A percentile compares a stretch with the other conserved stretches of the same genome.
phyloP scores from a whole-genome alignment of 1,140 invertebrate genomes.

The Diorhabda carinulata region DNA sequence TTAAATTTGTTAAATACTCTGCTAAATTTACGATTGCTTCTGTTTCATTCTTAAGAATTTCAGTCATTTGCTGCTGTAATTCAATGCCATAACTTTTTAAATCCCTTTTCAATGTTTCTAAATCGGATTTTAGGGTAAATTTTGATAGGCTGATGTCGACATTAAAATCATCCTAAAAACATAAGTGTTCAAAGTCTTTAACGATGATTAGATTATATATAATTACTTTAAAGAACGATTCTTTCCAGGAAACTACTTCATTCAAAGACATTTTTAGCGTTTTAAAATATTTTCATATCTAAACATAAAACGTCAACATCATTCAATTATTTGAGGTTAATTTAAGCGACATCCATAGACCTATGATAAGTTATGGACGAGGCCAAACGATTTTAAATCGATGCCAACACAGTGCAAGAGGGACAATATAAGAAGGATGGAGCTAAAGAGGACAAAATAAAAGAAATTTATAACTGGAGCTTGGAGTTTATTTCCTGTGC shows the following conservation, averaged over 20 bases:
- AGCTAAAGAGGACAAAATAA: no score
- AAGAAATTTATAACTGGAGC: no score
- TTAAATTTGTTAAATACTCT: constrained; percentile 41
- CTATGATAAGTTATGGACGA: no score
- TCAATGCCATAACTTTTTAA: constrained; percentile 40
- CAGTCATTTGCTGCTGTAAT: constrained; percentile 37
- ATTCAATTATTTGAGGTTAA: no score
- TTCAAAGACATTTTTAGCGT: constrained; percentile 9
- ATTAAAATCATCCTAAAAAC: constrained; percentile 37
- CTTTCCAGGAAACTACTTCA: constrained; percentile 23
- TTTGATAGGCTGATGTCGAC: constrained; percentile 37
- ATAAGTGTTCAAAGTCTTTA: background rate
- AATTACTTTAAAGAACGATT: constrained; percentile 28
- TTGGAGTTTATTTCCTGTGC: no score
- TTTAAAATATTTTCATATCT: no score
- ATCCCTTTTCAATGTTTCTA: constrained; percentile 36
- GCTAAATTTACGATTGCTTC: constrained; percentile 43
- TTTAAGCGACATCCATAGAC: no score
- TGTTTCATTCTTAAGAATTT: constrained; percentile 44
- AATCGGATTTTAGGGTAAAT: constrained; percentile 38
- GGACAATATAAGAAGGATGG: no score
- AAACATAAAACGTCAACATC: no score
- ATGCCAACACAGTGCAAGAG: no score
- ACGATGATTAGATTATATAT: constrained; percentile 1
- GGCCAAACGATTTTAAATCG: no score